These are phyloP conservation scores for Helobdella robusta DNA, from an alignment of 2,888 invertebrate species.

Conservation along the genomic window DNA sequence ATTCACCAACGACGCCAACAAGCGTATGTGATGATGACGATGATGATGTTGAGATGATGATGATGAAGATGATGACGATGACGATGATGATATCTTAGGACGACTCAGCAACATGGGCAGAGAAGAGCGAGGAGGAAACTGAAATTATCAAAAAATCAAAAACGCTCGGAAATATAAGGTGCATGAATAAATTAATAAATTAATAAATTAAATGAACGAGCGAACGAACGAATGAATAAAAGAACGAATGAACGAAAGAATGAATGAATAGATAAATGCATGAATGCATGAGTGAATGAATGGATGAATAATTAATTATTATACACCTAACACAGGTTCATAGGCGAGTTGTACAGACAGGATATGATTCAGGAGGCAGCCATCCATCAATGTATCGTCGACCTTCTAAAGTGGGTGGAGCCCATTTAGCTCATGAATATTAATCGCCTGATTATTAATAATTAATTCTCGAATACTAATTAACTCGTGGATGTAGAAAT, in stretches of 20 bases:
- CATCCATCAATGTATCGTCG: conserved; percentile 13
- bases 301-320: neutral
- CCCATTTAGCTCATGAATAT: too few species aligned
- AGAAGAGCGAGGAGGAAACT: neutral
- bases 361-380: conserved; percentile 11
- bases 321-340: neutral
- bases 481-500: too few species aligned
- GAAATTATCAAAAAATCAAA: conserved; percentile 1
- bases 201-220: too few species aligned
- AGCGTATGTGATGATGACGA: neutral
- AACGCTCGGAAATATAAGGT: conserved; percentile 15
- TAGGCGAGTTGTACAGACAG: conserved; percentile 17
- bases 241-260: too few species aligned
- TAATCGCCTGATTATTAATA: too few species aligned
- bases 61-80: neutral
- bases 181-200: too few species aligned
- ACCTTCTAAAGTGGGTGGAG: conserved; percentile 1
- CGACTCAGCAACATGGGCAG: too few species aligned
- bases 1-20: neutral
- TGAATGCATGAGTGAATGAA: too few species aligned
- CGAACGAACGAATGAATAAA: too few species aligned
- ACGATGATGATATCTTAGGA: neutral
- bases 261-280: too few species aligned
- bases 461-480: too few species aligned
- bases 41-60: neutral